Conservation (phyloP, 2,797 vertebrate species). For the Ispidina picta region DNA sequence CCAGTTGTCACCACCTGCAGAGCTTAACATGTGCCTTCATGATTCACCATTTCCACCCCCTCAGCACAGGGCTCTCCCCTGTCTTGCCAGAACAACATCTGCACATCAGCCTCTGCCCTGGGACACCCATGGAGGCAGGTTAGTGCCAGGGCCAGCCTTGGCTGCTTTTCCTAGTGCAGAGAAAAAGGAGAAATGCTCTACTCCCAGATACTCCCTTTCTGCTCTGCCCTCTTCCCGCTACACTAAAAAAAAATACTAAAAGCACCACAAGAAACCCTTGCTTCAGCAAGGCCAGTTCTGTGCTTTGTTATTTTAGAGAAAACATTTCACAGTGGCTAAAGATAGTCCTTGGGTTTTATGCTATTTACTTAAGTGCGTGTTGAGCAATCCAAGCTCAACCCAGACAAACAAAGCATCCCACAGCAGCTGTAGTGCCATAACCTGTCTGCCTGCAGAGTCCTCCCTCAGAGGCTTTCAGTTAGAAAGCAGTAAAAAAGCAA, state of each 20-base stretch:
- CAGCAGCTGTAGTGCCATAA: neutral
- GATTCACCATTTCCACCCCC: neutral
- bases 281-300: neutral
- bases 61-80: neutral
- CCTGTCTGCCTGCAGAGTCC: neutral
- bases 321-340: constrained; percentile 17
- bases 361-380: neutral
- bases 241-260: neutral
- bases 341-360: neutral
- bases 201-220: neutral
- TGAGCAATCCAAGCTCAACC: neutral
- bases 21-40: rapidly evolving
- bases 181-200: neutral
- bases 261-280: neutral
- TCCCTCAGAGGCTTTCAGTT: neutral
- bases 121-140: neutral
- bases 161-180: neutral
- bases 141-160: neutral
- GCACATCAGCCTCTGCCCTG: rapidly evolving
- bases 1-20: neutral
- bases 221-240: neutral
- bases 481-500: neutral
- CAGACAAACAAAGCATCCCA: constrained; percentile 15
- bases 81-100: neutral
- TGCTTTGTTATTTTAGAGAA: neutral